phyloP scores from a whole-genome alignment of 2,888 invertebrate genomes.

The Alloplasta piceator region DNA sequence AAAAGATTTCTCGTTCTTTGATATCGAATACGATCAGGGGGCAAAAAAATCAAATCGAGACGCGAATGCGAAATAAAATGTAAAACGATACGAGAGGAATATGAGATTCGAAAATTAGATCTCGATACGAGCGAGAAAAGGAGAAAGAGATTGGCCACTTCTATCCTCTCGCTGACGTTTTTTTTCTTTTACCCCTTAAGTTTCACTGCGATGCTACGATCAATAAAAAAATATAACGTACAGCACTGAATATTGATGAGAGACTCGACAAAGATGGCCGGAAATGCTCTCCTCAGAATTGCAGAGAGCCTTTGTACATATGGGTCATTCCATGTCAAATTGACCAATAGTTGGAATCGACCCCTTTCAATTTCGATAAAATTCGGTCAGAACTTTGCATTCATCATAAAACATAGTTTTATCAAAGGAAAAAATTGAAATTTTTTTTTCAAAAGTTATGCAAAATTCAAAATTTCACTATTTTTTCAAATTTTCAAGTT shows the following conservation, averaged over 20 bases:
- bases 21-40: neutral
- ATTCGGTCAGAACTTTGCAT: too few species aligned
- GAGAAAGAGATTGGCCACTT: conserved; percentile 37
- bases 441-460: too few species aligned
- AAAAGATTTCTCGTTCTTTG: neutral
- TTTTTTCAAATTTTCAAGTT: too few species aligned
- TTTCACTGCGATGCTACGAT: conserved; percentile 12
- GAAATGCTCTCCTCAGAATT: conserved; percentile 47
- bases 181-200: neutral
- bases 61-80: neutral
- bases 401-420: too few species aligned
- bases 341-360: too few species aligned
- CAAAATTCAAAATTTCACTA: too few species aligned
- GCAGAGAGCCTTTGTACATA: too few species aligned
- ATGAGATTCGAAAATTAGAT: conserved; percentile 23
- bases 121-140: neutral
- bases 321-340: too few species aligned
- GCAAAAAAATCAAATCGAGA: neutral
- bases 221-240: conserved; percentile 54
- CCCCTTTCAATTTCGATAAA: too few species aligned
- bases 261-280: conserved; percentile 4
- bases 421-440: too few species aligned
- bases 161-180: conserved; percentile 18
- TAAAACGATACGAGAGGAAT: neutral
- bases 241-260: conserved; percentile 63